Evolutionary conservation across 2,113 vertebrate species (phyloP), one percentile per base, ranked within the genome.

Genomic region (Daubentonia madagascariensis): DNA sequence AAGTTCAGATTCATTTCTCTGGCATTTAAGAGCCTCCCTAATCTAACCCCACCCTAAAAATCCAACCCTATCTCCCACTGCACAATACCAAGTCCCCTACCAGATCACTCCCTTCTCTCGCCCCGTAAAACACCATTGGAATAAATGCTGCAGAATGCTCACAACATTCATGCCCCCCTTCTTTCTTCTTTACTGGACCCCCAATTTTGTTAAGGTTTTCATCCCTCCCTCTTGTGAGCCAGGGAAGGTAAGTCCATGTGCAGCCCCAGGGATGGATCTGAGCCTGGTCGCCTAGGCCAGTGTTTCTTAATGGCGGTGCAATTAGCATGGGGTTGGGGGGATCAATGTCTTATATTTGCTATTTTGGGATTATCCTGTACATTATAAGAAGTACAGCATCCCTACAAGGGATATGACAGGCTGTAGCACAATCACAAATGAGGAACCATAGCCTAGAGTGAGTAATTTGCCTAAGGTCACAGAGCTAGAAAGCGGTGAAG

Each of bases 71-170:
- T 5, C 3, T n/a, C 50, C 89, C 22, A n/a, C n/a, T 80, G 63
- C 28, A 12, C 8, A 63, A n/a, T 11, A 30, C 5, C 23, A 75
- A 35, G 6, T 2, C 17, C 30, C 70, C 48, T 54, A 28, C 37
- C 54, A 87, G 65, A 10, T 35, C 86, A 40, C n/a, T n/a, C 37
- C 63, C 28, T 54, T 23, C 54, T 75, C 68, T 75, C 43, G 57
- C 25, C 12, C 37, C 40, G 25, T 32, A 43, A 32, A 11, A 48
- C 32, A 1, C 1, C 32, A 10, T 37, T 5, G 7, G 59, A 30
- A 52, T 48, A 59, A 43, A n/a, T 14, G 40, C 30, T n/a, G 22
- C 0, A 2, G 30, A 1, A 2, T 0, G 63, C n/a, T 87, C 52
- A 22, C 40, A n/a, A 28, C 23, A 14, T 12, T 30, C 67, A 18